Evolutionary conservation across 1,140 invertebrate genomes (phyloP), one percentile per base, ranked within the genome.

Genomic region (Sycophaga agraensis): DNA sequence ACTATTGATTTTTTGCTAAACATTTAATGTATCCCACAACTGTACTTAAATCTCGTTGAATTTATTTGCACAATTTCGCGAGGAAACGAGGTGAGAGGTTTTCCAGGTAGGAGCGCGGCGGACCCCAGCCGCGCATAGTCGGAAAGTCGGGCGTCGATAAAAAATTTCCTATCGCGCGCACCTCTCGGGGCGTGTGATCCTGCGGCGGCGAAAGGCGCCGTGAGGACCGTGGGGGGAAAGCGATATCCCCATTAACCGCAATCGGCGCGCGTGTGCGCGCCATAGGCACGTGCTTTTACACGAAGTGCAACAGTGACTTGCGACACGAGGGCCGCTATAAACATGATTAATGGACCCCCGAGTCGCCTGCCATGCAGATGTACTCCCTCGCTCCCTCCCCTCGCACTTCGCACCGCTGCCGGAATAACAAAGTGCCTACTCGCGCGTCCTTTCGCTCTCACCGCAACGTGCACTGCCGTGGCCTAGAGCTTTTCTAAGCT

Each of bases 281-380:
- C 49, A 60, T 37, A 56, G 39, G 49, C 66, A 68, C 64, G 65
- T 70, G 64, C 72, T 72, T 75, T 73, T 72, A 75, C 70, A 69
- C 68, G 66, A 63, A 67, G 70, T 69, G 72, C 64, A 63, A 72
- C 67, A 69, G 68, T 77, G 74, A 78, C 74, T 78, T 76, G 75
- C 76, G 75, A 76, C 75, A 76, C 69, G 70, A 65, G 68, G 70
- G 66, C 66, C 68, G 73, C 74, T 76, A 76, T 77, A 76, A 76
- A 76, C 68, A 70, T 78, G 76, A 78, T 78, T 77, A 78, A 78
- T 78, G 73, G 70, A 73, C 67, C 65, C 68, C 63, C 69, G 63
- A 75, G 67, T 73, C 73, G 73, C 66, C 72, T 70, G 69, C 73
- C 71, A 77, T 77, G 72, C 71, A 72, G 70, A 74, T 76, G 34